Evolutionary conservation across 2,888 invertebrate genomes (phyloP).

Genomic region (Opisthograptis luteolata): DNA sequence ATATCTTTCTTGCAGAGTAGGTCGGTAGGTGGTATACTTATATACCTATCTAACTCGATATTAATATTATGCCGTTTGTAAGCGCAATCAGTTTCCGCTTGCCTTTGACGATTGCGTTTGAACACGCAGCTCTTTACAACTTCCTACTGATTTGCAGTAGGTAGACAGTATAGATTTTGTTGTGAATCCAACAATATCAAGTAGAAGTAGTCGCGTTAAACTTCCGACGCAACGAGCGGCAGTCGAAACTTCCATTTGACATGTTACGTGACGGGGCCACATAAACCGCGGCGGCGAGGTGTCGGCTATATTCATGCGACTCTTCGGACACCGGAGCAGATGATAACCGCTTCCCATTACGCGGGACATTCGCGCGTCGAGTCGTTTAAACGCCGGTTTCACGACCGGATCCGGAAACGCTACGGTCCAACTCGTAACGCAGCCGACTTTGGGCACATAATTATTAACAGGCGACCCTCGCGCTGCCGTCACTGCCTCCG

Average conservation of each 20-base stretch:
- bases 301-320: neutral
- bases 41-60: no score
- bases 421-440: constrained; percentile 16
- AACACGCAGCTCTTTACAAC: no score
- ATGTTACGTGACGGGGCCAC: neutral
- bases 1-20: no score
- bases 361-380: neutral
- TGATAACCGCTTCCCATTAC: neutral
- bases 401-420: constrained; percentile 22
- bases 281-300: no score
- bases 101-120: no score
- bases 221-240: neutral
- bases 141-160: no score
- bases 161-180: no score
- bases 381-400: neutral
- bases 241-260: neutral
- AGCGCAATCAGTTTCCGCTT: no score
- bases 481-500: neutral
- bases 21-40: no score
- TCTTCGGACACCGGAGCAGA: neutral
- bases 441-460: constrained; percentile 20
- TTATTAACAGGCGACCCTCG: constrained; percentile 19
- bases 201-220: neutral
- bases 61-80: no score
- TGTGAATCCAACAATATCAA: no score